Evolutionary conservation across 92 coral and sea anemone genomes (phyloP).

Genomic region (Diadumene lineata): DNA sequence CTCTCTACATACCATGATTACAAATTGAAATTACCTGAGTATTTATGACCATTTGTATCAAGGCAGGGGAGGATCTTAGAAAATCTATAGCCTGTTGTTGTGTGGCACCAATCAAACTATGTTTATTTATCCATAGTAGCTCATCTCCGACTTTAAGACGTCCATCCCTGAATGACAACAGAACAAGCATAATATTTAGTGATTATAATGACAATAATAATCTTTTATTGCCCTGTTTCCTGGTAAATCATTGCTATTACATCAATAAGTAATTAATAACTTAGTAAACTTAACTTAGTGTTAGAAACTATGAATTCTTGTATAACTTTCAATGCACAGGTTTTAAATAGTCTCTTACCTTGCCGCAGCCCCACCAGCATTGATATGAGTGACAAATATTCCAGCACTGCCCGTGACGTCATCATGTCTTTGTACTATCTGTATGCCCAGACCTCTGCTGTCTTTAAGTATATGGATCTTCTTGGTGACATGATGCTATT

Average conservation of each 20-base stretch:
- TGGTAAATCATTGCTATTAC: too few species aligned
- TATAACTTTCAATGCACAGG: too few species aligned
- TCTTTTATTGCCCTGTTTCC: too few species aligned
- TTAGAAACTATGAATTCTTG: too few species aligned
- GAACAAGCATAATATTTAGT: neutral
- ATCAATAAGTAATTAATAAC: too few species aligned
- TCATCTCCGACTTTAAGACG: slow-evolving; percentile 94
- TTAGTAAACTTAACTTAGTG: too few species aligned
- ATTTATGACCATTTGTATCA: slow-evolving; percentile 82
- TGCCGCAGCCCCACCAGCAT: slow-evolving; percentile 91
- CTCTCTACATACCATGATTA: too few species aligned
- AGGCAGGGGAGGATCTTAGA: slow-evolving; percentile 84
- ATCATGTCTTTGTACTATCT: slow-evolving; percentile 62
- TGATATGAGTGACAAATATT: slow-evolving; percentile 76
- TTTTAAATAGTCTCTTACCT: too few species aligned
- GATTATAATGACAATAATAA: neutral
- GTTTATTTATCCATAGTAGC: slow-evolving; percentile 86
- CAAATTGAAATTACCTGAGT: slow-evolving; percentile 73
- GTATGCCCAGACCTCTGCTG: slow-evolving; percentile 90
- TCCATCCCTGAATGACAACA: slow-evolving; percentile 72
- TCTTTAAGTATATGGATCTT: slow-evolving; percentile 92
- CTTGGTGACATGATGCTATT: slow-evolving; percentile 50
- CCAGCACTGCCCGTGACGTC: slow-evolving; percentile 61
- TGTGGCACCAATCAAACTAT: slow-evolving; percentile 80
- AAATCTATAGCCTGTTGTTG: slow-evolving; percentile 91